Conservation (phyloP, 2,888 invertebrate genomes). For the Noctua comes region DNA sequence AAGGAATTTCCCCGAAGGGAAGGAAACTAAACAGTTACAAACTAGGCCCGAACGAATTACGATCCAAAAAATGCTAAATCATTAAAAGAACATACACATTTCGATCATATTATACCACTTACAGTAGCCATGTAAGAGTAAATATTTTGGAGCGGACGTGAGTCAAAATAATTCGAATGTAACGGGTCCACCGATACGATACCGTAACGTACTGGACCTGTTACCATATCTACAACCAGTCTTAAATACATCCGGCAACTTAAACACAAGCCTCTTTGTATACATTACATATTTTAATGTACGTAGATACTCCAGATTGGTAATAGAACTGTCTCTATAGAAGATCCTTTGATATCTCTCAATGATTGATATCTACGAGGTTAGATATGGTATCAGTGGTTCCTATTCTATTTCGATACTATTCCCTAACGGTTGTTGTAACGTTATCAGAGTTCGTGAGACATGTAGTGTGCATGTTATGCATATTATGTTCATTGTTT, state of each 20-base stretch:
- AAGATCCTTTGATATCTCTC: slow-evolving; percentile 28
- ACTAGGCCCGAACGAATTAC: slow-evolving; percentile 16
- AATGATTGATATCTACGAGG: slow-evolving; percentile 32
- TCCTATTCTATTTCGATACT: slow-evolving; percentile 41
- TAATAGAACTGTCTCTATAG: slow-evolving; percentile 33
- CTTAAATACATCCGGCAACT: slow-evolving; percentile 66
- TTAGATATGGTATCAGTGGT: slow-evolving; percentile 53
- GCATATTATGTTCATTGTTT: slow-evolving; percentile 53
- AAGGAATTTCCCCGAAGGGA: slow-evolving; percentile 37
- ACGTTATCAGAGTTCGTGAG: slow-evolving; percentile 63
- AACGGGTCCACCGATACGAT: slow-evolving; percentile 67
- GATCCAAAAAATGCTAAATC: slow-evolving; percentile 7
- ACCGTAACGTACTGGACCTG: slow-evolving; percentile 73
- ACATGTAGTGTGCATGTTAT: slow-evolving; percentile 55
- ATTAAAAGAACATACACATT: slow-evolving; percentile 21
- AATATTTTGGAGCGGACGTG: slow-evolving; percentile 45
- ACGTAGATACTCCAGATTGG: slow-evolving; percentile 28
- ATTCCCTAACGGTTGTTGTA: slow-evolving; percentile 61
- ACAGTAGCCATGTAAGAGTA: slow-evolving; percentile 39
- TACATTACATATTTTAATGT: slow-evolving; percentile 53
- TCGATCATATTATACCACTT: slow-evolving; percentile 21
- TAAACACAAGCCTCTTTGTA: slow-evolving; percentile 58
- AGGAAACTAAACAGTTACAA: slow-evolving; percentile 41
- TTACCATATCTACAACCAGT: slow-evolving; percentile 68
- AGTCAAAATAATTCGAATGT: slow-evolving; percentile 66